A percentile compares a stretch with the other conserved stretches of the same genome.
phyloP scores from a whole-genome alignment of 2,888 invertebrate species.

The Folsomia manolachei region DNA sequence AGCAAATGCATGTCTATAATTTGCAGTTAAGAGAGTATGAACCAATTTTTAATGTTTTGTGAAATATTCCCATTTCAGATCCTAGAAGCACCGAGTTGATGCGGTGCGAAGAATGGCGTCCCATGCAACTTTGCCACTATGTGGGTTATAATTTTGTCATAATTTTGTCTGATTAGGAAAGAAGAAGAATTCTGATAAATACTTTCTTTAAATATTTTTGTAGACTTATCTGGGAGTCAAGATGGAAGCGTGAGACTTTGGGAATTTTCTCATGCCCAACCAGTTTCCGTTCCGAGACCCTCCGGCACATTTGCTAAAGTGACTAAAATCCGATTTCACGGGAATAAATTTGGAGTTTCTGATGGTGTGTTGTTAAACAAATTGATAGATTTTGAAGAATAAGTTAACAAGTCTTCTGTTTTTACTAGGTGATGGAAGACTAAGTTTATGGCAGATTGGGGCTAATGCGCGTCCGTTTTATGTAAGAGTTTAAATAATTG shows the following conservation, averaged over 20 bases:
- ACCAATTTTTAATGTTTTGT: background rate
- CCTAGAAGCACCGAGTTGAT: constrained; percentile 86
- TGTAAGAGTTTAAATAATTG: constrained; percentile 61
- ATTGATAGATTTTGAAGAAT: background rate
- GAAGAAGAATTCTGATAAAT: constrained; percentile 8
- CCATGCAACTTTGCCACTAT: constrained; percentile 91
- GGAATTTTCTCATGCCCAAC: constrained; percentile 96
- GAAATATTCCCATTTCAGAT: constrained; percentile 64
- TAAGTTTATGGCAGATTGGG: constrained; percentile 92
- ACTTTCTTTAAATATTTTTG: background rate
- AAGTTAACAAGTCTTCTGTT: background rate
- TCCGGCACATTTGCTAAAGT: constrained; percentile 94
- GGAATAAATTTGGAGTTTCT: constrained; percentile 97
- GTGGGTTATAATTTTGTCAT: constrained; percentile 64
- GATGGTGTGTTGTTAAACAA: constrained; percentile 68
- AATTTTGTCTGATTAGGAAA: background rate
- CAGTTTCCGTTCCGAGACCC: constrained; percentile 85
- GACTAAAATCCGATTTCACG: constrained; percentile 92
- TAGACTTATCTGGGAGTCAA: constrained; percentile 91
- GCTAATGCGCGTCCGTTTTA: constrained; percentile 76
- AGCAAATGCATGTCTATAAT: background rate
- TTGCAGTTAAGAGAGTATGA: background rate
- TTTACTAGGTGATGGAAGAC: constrained; percentile 72
- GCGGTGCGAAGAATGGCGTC: constrained; percentile 93
- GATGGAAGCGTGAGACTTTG: constrained; percentile 94